Conservation (phyloP, 2,888 invertebrate genomes). For the Athetis lepigone region DNA sequence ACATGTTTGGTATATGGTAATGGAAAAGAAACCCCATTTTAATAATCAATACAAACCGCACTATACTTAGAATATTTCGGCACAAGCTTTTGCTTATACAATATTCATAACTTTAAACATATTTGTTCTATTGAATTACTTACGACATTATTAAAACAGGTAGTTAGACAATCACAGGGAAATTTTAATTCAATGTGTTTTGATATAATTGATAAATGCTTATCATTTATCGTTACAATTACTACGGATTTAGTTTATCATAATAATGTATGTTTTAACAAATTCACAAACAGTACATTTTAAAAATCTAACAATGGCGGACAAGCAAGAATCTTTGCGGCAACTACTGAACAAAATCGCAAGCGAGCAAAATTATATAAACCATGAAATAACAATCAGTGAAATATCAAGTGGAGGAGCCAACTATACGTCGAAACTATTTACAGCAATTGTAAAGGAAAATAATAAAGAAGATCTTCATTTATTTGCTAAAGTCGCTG, state of each 20-base stretch:
- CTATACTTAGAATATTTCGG: too few species aligned
- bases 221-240: background rate
- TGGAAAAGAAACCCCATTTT: too few species aligned
- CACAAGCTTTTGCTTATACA: too few species aligned
- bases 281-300: background rate
- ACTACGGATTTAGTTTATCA: too few species aligned
- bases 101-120: too few species aligned
- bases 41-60: too few species aligned
- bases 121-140: too few species aligned
- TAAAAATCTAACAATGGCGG: constrained; percentile 18
- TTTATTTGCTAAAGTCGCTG: constrained; percentile 74
- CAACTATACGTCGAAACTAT: constrained; percentile 74
- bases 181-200: background rate
- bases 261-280: background rate
- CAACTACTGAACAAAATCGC: constrained; percentile 62
- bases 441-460: constrained; percentile 62
- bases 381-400: constrained; percentile 63
- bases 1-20: too few species aligned
- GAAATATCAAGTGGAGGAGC: constrained; percentile 71
- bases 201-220: background rate
- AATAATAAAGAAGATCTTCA: constrained; percentile 63
- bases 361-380: constrained; percentile 60
- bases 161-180: too few species aligned
- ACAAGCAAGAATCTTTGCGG: constrained; percentile 11
- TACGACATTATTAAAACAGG: too few species aligned